phyloP scores from a whole-genome alignment of 2,797 vertebrate genomes.

The Darevskia mixta region DNA sequence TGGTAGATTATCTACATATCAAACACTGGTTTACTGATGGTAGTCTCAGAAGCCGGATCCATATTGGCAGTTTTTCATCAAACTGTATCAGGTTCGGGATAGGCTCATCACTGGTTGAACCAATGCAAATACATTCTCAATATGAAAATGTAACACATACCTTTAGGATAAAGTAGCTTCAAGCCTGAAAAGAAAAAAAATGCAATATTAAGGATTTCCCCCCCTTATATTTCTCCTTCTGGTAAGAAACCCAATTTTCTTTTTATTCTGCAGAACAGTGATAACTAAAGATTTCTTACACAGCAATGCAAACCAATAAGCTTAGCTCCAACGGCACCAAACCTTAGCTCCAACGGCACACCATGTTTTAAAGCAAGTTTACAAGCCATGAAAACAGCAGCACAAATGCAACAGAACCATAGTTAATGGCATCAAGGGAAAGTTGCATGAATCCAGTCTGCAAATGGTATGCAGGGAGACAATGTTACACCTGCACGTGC shows the following conservation, averaged over 20 bases:
- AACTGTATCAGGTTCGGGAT: slow-evolving; percentile 63
- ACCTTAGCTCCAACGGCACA: background rate
- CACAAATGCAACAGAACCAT: background rate
- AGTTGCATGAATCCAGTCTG: background rate
- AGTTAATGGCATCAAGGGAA: background rate
- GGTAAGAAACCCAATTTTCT: background rate
- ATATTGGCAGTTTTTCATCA: slow-evolving; percentile 62
- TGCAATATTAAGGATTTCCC: background rate
- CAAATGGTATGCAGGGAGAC: background rate
- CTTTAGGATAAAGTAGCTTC: background rate
- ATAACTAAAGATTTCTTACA: background rate
- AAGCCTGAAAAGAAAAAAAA: slow-evolving; percentile 19
- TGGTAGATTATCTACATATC: background rate
- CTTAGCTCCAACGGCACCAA: background rate
- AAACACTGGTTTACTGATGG: background rate
- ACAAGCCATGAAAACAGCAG: background rate
- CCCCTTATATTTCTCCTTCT: background rate
- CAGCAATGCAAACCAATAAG: background rate
- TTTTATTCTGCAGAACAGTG: background rate
- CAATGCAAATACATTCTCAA: background rate
- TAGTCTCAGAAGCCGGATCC: slow-evolving; percentile 73
- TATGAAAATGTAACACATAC: background rate
- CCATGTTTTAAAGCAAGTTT: background rate
- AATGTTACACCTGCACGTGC: background rate
- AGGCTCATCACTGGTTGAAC: slow-evolving; percentile 61